Conservation (phyloP, 2,113 vertebrate genomes). For the Cinclus cinclus region DNA sequence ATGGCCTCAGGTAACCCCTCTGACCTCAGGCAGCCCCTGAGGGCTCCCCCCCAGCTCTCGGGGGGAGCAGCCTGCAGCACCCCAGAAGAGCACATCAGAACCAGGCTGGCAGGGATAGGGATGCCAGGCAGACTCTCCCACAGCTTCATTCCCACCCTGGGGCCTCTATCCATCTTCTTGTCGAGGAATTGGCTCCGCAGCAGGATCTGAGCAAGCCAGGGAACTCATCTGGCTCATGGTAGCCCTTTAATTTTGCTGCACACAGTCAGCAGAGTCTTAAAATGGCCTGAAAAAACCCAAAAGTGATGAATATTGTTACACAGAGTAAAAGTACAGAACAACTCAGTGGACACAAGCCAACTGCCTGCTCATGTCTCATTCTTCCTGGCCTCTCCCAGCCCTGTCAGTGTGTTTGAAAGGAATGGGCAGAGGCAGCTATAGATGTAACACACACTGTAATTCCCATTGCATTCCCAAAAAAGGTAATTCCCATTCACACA, state of each 20-base stretch:
- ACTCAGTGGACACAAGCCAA: background rate
- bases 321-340: background rate
- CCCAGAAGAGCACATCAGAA: background rate
- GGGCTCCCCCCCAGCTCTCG: background rate
- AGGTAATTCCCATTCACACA: background rate
- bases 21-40: background rate
- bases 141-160: background rate
- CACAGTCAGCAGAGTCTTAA: background rate
- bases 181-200: background rate
- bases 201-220: background rate
- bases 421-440: background rate
- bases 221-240: background rate
- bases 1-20: background rate
- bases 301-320: no score
- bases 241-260: no score
- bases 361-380: background rate
- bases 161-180: no score
- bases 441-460: background rate
- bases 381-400: background rate
- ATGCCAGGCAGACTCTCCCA: rapidly evolving
- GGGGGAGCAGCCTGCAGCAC: background rate
- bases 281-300: background rate
- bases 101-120: background rate
- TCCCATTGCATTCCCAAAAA: no score
- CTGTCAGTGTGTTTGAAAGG: no score